These are phyloP conservation scores for Stenoptilia bipunctidactyla DNA, from an alignment of 2,888 invertebrate genomes.

Conservation along the genomic window DNA sequence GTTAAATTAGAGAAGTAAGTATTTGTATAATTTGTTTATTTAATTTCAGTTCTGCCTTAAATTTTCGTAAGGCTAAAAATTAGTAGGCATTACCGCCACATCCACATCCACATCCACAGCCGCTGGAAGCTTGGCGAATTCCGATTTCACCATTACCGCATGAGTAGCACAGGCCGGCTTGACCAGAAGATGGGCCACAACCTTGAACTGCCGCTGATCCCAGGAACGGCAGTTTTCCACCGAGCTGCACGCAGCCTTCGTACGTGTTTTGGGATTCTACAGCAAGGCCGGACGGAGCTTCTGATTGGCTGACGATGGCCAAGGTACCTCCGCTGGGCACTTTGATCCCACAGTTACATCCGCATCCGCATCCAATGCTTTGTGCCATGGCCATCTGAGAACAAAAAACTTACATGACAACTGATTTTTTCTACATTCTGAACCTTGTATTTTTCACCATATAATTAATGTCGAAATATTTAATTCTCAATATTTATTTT, in stretches of 20 bases:
- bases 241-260: background rate
- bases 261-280: background rate
- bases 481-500: too few relatives aligned
- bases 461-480: too few relatives aligned
- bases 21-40: too few relatives aligned
- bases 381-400: too few relatives aligned
- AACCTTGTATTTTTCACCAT: too few relatives aligned
- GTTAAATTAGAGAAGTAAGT: too few relatives aligned
- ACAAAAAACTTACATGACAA: too few relatives aligned
- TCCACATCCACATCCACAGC: background rate
- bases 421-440: too few relatives aligned
- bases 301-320: background rate
- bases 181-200: background rate
- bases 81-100: too few relatives aligned
- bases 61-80: too few relatives aligned
- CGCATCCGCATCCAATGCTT: background rate
- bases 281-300: background rate
- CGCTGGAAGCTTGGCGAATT: background rate
- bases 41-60: too few relatives aligned
- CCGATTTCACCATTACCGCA: background rate
- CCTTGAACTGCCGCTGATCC: background rate
- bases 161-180: background rate
- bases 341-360: background rate
- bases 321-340: background rate
- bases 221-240: slow-evolving; percentile 1